Evolutionary conservation across 2,888 invertebrate species (phyloP), one percentile per base, ranked within the genome.

Genomic region (Thalpophila matura): DNA sequence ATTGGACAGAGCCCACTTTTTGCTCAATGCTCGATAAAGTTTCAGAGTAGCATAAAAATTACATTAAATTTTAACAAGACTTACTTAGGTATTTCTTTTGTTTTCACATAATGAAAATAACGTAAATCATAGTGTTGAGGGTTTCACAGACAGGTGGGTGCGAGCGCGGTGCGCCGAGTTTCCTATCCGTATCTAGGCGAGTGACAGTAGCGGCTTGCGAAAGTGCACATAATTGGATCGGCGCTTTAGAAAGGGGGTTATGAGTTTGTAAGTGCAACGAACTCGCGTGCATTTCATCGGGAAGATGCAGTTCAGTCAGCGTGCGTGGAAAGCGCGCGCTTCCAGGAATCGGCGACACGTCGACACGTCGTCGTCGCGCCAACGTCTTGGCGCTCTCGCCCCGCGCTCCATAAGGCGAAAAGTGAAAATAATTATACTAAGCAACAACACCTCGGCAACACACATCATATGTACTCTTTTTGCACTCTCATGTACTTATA

Each of bases 191-290:
- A 94, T 94, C 94, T 95, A 95, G 95, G 95, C 94, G 91, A 94
- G 92, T 91, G 94, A 93, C 94, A 93, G 94, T 93, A 93, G 93
- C 91, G 87, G 91, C 92, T 94, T 93, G 94, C 94, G 95, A 95
- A 95, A 95, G 95, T 95, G 94, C 94, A 95, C 93, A 95, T 94
- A 94, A 95, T 95, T 95, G 94, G 92, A 94, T 94, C 94, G 93
- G 89, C 88, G 93, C 95, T 94, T 93, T 94, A 92, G 94, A 94
- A 95, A 95, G 94, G 94, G 95, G 95, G 95, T 95, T 95, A 95
- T 92, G 95, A 94, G 95, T 94, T 94, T 93, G 94, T 91, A 89
- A 93, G 95, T 93, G 94, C 95, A 94, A 90, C 92, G 95, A 95
- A 94, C 95, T 91, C 91, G 88, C 86, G 80, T 91, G 91, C 92